Evolutionary conservation across 2,888 invertebrate species (phyloP).

Genomic region (Scrobipalpa costella): DNA sequence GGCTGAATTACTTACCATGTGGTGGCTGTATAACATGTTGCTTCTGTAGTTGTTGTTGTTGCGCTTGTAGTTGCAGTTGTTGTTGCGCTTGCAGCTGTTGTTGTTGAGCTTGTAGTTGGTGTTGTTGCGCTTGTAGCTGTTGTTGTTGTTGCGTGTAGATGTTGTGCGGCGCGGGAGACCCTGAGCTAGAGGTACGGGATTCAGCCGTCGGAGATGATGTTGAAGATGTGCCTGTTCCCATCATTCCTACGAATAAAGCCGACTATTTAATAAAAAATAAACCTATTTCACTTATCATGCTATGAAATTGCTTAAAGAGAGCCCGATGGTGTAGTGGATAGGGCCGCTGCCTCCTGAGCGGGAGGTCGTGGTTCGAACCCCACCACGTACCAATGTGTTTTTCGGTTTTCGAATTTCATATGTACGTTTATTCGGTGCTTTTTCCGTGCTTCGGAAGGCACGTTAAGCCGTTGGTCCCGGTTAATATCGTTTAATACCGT

Average conservation of each 20-base stretch:
- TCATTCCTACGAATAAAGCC: background rate
- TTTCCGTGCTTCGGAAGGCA: too few relatives aligned
- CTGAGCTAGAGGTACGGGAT: background rate
- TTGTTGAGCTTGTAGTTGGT: constrained; percentile 19
- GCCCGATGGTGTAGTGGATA: too few relatives aligned
- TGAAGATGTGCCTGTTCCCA: background rate
- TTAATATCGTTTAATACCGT: too few relatives aligned
- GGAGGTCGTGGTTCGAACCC: too few relatives aligned
- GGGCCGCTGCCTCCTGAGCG: too few relatives aligned
- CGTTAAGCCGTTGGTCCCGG: too few relatives aligned
- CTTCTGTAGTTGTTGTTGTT: background rate
- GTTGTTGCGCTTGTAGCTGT: constrained; percentile 23
- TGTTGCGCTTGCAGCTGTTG: constrained; percentile 32
- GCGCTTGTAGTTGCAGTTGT: constrained; percentile 33
- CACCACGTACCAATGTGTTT: too few relatives aligned
- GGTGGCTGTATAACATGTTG: background rate
- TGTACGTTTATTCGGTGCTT: too few relatives aligned
- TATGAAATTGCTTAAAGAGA: too few relatives aligned
- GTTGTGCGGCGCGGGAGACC: background rate
- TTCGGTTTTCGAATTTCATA: too few relatives aligned
- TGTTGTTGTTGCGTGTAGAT: background rate
- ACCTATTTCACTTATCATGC: background rate
- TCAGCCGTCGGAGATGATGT: background rate
- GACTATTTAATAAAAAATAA: background rate
- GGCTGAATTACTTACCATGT: background rate